Evolutionary conservation across 2,888 invertebrate species (phyloP).

Genomic region (Alloplasta piceator): DNA sequence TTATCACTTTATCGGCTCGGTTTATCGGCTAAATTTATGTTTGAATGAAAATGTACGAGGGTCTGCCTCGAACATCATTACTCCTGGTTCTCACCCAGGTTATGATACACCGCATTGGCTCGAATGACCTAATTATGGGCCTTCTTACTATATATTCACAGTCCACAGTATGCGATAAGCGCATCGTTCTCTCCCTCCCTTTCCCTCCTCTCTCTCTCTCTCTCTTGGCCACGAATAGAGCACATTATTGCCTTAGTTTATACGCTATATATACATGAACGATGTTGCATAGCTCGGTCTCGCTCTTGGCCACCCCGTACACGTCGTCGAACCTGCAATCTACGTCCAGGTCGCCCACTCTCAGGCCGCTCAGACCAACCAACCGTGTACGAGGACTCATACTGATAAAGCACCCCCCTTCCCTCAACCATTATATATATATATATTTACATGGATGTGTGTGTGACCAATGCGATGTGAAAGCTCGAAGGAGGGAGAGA

Average conservation of each 20-base stretch:
- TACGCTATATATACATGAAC: slow-evolving; percentile 15
- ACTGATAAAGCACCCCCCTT: slow-evolving; percentile 63
- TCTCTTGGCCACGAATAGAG: slow-evolving; percentile 57
- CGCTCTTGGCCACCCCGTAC: slow-evolving; percentile 42
- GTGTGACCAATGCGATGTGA: slow-evolving; percentile 5
- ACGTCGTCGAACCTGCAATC: slow-evolving; percentile 60
- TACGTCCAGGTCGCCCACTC: slow-evolving; percentile 59
- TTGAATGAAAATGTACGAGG: too few relatives aligned
- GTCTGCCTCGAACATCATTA: too few relatives aligned
- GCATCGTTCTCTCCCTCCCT: slow-evolving; percentile 52
- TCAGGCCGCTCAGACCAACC: slow-evolving; percentile 50
- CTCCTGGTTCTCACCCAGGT: background rate
- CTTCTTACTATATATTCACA: slow-evolving; percentile 28
- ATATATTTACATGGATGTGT: slow-evolving; percentile 8
- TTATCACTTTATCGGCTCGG: too few relatives aligned
- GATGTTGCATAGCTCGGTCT: slow-evolving; percentile 26
- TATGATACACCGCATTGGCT: slow-evolving; percentile 57
- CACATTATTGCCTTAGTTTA: slow-evolving; percentile 61
- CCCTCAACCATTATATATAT: slow-evolving; percentile 33
- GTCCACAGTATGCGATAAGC: slow-evolving; percentile 36
- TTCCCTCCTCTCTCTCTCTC: slow-evolving; percentile 46
- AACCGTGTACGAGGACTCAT: slow-evolving; percentile 57
- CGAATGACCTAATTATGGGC: slow-evolving; percentile 77
- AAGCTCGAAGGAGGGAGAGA: slow-evolving; percentile 40
- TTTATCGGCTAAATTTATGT: too few relatives aligned